These are phyloP conservation scores for Eudemis profundana DNA, from an alignment of 2,888 invertebrate species.

Conservation along the genomic window DNA sequence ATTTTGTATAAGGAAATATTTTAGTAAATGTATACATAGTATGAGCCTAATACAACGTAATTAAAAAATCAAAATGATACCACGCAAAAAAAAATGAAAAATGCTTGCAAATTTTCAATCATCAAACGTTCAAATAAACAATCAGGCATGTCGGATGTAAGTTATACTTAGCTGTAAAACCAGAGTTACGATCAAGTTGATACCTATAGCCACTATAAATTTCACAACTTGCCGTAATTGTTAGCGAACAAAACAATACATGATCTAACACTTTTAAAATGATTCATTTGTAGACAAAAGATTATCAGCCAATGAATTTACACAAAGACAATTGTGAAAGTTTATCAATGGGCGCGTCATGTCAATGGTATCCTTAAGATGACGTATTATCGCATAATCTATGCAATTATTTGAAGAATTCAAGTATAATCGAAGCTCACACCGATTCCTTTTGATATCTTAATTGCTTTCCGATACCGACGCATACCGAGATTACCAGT, in stretches of 20 bases:
- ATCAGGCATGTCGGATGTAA: too few relatives aligned
- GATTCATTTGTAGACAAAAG: slow-evolving; percentile 34
- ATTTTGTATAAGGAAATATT: too few relatives aligned
- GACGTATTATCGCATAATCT: slow-evolving; percentile 60
- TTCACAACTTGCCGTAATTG: slow-evolving; percentile 31
- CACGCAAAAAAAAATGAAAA: too few relatives aligned
- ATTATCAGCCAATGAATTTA: slow-evolving; percentile 19
- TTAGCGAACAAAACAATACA: slow-evolving; percentile 9
- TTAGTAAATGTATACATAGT: too few relatives aligned
- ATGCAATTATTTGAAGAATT: slow-evolving; percentile 70
- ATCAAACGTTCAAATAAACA: too few relatives aligned
- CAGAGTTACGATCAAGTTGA: too few relatives aligned
- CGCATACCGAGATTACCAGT: slow-evolving; percentile 61
- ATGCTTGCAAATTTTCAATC: too few relatives aligned
- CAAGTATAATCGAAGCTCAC: slow-evolving; percentile 61
- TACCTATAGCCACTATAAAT: background rate
- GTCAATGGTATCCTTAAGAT: slow-evolving; percentile 46
- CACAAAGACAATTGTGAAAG: slow-evolving; percentile 40
- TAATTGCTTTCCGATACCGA: slow-evolving; percentile 63
- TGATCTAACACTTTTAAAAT: slow-evolving; percentile 15
- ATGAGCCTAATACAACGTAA: too few relatives aligned
- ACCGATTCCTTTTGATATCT: slow-evolving; percentile 67
- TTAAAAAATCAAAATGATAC: too few relatives aligned
- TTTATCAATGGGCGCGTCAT: slow-evolving; percentile 50
- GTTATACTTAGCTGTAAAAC: too few relatives aligned